Evolutionary conservation across 1,140 invertebrate species (phyloP).

Genomic region (Hetaerina americana): DNA sequence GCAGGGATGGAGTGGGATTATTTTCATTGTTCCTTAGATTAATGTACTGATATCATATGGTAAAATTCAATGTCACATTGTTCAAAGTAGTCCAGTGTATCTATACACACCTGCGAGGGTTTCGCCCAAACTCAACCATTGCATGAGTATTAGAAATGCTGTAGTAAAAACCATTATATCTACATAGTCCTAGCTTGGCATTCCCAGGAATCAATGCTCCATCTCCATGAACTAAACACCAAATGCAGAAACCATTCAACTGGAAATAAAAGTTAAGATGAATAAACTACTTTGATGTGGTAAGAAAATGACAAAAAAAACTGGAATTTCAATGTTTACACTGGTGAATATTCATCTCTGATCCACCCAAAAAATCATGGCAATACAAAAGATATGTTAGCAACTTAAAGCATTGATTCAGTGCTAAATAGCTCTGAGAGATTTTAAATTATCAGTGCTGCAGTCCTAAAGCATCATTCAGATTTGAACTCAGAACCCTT

Average conservation of each 20-base stretch:
- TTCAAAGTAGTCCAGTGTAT: no score
- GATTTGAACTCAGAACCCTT: no score
- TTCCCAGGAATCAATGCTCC: conserved; percentile 50
- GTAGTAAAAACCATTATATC: conserved; percentile 37
- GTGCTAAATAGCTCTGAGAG: neutral
- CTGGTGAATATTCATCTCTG: neutral
- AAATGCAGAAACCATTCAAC: conserved; percentile 53
- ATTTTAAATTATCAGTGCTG: neutral
- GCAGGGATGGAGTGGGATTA: no score
- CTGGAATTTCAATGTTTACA: neutral
- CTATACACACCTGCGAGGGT: conserved; percentile 40
- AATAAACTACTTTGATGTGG: neutral
- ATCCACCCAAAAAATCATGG: neutral
- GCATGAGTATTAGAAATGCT: conserved; percentile 41
- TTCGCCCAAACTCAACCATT: conserved; percentile 37
- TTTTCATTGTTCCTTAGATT: no score
- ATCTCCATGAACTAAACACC: conserved; percentile 37
- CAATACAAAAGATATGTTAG: neutral
- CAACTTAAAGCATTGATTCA: neutral
- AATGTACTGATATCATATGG: no score
- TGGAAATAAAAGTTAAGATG: conserved; percentile 22
- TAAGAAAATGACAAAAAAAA: neutral
- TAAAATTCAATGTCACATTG: no score
- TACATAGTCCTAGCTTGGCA: conserved; percentile 43
- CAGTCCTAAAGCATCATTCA: no score